Evolutionary conservation across 2,113 vertebrate genomes (phyloP).

Genomic region (Poecilia latipinna): DNA sequence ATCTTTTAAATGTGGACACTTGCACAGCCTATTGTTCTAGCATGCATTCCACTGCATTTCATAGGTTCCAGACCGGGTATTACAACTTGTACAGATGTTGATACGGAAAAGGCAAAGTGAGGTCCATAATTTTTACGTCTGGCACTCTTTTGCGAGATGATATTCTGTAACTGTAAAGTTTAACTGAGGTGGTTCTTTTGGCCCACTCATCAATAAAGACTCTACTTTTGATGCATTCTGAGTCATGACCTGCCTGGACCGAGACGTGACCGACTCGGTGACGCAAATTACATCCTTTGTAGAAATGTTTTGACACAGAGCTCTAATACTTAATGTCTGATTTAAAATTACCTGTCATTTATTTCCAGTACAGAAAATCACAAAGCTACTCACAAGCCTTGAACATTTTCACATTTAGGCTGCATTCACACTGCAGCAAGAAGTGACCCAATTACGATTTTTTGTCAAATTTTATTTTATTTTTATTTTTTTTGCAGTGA

Average conservation of each 20-base stretch:
- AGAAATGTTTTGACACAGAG: neutral
- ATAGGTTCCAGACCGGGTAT: constrained; percentile 63
- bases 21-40: constrained; percentile 74
- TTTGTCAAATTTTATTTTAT: no score
- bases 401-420: neutral
- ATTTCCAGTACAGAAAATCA: constrained; percentile 1
- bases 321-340: neutral
- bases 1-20: constrained; percentile 70
- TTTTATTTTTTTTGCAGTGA: no score
- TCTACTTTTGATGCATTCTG: constrained; percentile 80
- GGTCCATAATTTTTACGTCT: constrained; percentile 72
- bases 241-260: constrained; percentile 39
- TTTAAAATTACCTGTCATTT: neutral
- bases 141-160: constrained; percentile 71
- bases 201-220: constrained; percentile 82
- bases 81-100: constrained; percentile 72
- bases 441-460: no score
- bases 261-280: constrained; percentile 10
- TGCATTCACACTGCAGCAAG: no score
- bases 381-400: no score
- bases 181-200: constrained; percentile 78
- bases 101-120: constrained; percentile 54
- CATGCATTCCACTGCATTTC: constrained; percentile 76
- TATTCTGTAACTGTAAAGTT: constrained; percentile 81
- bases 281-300: constrained; percentile 22